A percentile compares a stretch with the other conserved stretches of the same genome.
Evolutionary conservation across 2,797 vertebrate species (phyloP).

Genomic region (Rhinoraja longicauda): DNA sequence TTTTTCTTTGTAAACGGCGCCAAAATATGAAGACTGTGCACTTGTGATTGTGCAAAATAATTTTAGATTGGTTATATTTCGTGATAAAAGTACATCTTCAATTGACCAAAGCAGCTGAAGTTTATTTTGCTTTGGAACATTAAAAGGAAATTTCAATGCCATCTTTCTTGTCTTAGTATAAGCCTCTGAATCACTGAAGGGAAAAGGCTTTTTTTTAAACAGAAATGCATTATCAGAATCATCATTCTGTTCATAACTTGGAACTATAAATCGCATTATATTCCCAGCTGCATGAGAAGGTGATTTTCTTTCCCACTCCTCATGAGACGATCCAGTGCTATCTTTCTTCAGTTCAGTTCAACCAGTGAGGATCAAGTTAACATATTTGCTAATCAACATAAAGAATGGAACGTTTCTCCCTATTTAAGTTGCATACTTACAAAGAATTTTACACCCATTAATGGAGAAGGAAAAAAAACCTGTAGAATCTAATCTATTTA

Average conservation of each 20-base stretch:
- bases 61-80: background rate
- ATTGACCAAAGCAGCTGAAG: background rate
- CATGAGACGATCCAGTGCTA: background rate
- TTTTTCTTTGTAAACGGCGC: too few species aligned
- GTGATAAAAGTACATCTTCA: background rate
- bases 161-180: background rate
- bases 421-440: background rate
- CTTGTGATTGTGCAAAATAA: too few species aligned
- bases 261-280: background rate
- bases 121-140: background rate
- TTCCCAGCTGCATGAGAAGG: background rate
- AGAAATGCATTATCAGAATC: background rate
- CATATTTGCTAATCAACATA: slow-evolving; percentile 31
- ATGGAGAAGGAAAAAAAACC: background rate
- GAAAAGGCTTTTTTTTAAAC: background rate
- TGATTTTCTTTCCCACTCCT: slow-evolving; percentile 18
- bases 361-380: background rate
- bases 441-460: background rate
- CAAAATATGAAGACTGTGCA: too few species aligned
- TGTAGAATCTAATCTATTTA: slow-evolving; percentile 7
- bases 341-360: slow-evolving; percentile 28
- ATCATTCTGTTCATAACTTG: background rate
- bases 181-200: background rate
- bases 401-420: slow-evolving; percentile 11
- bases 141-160: background rate